These are phyloP conservation scores for Tamandua tetradactyla DNA, from an alignment of 2,797 vertebrate genomes.

Conservation along the genomic window DNA sequence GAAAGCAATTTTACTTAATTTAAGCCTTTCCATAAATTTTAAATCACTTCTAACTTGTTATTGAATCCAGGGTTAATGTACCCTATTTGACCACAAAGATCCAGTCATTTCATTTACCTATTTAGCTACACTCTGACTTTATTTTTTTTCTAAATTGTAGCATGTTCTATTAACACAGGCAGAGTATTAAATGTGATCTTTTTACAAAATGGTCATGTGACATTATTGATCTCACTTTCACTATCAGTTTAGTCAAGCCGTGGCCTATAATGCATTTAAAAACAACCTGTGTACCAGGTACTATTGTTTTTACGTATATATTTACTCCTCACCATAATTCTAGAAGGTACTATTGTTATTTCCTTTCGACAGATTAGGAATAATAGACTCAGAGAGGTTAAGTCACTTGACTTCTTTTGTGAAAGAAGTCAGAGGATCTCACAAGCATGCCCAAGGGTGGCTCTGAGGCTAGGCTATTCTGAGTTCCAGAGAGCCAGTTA, in stretches of 20 bases:
- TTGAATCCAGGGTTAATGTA: slow-evolving; percentile 22
- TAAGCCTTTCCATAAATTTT: slow-evolving; percentile 20
- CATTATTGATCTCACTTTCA: slow-evolving; percentile 48
- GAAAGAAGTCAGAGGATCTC: slow-evolving; percentile 6
- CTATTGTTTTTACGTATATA: not conserved
- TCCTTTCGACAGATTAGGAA: not conserved
- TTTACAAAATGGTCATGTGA: slow-evolving; percentile 26
- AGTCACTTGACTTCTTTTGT: not conserved
- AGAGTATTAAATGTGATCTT: slow-evolving; percentile 31
- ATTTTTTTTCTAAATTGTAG: slow-evolving; percentile 14
- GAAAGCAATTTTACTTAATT: not conserved
- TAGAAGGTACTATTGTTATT: not conserved
- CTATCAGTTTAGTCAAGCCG: not conserved
- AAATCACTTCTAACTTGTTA: slow-evolving; percentile 34
- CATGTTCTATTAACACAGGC: not conserved
- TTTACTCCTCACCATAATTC: not conserved
- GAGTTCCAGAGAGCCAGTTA: slow-evolving; percentile 41
- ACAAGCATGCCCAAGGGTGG: not conserved
- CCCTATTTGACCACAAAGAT: not conserved
- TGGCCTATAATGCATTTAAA: slow-evolving; percentile 17
- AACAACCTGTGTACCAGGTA: not conserved
- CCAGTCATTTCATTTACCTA: slow-evolving; percentile 21
- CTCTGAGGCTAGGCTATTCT: not conserved
- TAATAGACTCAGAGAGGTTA: slow-evolving; percentile 3
- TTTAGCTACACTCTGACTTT: slow-evolving; percentile 34